Evolutionary conservation across 2,888 invertebrate species (phyloP), one percentile per base, ranked within the genome.

Genomic region (Boloria selene): DNA sequence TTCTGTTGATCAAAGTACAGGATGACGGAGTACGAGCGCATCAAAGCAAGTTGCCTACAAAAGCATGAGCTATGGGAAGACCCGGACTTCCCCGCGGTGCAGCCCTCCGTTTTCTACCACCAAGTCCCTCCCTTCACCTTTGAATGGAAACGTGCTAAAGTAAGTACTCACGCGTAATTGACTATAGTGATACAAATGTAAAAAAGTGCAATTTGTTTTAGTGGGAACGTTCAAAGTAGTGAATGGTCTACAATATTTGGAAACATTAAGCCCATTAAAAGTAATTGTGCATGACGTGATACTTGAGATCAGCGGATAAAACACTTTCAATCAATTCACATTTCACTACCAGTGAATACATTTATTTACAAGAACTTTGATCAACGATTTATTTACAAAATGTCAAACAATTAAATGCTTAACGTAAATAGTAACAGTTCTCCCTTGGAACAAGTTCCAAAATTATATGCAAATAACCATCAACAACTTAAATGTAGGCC

Each of bases 71-170:
- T 97, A 18, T 98, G 97, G 96, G 97, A 97, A 87, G 98, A 98
- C 88, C 96, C 97, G 0, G 97, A 97, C 85, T 98, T 98, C 88
- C 96, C 97, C 3, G 97, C 97, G 3, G 95, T 95, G 10, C 97
- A 97, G 87, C 93, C 96, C 5, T 97, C 97, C 2, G 97, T 98
- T 7, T 98, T 98, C 85, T 98, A 98, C 84, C 97, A 98, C 87
- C 97, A 98, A 87, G 97, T 97, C 14, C 98, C 98, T n/a, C 97
- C 97, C 0, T 97, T 97, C 85, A 95, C 97, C 79, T 98, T 98
- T 81, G 95, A 95, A 69, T 98, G 98, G 98, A 97, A 96, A 81
- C 93, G 98, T 76, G 95, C 97, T 2, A 95, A 95, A 94, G 97
- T 96, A 91, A 89, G 71, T 73, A 66, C 31, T 22, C 54, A 42